A percentile compares a stretch with the other conserved stretches of the same genome.
Evolutionary conservation across 2,888 invertebrate species (phyloP).

Genomic region (Xylocampa areola): DNA sequence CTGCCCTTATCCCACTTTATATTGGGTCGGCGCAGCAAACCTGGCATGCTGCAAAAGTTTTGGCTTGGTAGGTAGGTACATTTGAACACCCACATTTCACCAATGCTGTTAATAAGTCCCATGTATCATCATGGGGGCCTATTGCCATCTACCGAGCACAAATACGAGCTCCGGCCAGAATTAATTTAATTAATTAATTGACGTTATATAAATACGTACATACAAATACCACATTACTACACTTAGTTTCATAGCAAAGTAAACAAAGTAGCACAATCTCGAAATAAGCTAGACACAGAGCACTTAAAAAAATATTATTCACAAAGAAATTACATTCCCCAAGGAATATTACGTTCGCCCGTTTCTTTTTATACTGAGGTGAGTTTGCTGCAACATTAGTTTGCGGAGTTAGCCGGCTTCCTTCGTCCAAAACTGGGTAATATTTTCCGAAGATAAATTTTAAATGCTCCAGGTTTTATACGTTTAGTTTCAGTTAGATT

Average conservation of each 20-base stretch:
- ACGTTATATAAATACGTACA: no score
- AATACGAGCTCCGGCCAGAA: no score
- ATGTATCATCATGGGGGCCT: no score
- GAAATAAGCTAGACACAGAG: conserved; percentile 53
- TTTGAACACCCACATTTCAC: no score
- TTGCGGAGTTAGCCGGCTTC: conserved; percentile 75
- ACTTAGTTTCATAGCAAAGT: conserved; percentile 32
- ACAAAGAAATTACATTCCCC: conserved; percentile 71
- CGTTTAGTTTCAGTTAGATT: conserved; percentile 83
- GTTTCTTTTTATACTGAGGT: conserved; percentile 75
- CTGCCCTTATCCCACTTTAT: no score
- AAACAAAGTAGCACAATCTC: conserved; percentile 53
- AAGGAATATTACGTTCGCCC: conserved; percentile 69
- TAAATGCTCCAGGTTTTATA: conserved; percentile 79
- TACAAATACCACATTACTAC: conserved; percentile 18
- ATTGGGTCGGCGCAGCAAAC: no score
- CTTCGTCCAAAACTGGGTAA: conserved; percentile 77
- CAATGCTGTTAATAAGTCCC: no score
- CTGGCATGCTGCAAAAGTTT: no score
- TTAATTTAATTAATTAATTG: no score
- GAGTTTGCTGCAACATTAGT: conserved; percentile 79
- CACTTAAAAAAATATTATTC: conserved; percentile 68
- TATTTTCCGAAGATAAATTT: conserved; percentile 85
- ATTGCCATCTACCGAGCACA: no score
- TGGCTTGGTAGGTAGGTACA: no score